Evolutionary conservation across 2,888 invertebrate species (phyloP).

Genomic region (Eumacrocentrus americanus): DNA sequence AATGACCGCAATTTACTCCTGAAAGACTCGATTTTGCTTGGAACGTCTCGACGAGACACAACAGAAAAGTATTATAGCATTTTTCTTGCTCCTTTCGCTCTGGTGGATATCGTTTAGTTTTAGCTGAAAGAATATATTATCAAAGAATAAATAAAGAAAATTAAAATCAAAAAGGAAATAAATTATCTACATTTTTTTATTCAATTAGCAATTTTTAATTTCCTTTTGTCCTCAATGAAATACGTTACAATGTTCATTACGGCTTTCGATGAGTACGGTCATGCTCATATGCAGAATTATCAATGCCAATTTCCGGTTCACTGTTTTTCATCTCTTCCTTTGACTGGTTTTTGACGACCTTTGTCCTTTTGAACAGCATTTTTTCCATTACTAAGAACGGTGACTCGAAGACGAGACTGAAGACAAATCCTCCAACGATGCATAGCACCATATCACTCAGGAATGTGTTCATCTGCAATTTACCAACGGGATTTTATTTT

Average conservation of each 20-base stretch:
- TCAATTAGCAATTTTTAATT: no score
- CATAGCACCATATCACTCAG: not conserved
- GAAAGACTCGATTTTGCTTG: conserved; percentile 10
- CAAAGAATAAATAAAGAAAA: not conserved
- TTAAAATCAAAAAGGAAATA: no score
- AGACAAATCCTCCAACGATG: not conserved
- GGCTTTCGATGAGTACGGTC: no score
- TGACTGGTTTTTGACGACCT: no score
- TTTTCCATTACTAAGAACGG: not conserved
- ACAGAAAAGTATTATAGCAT: not conserved
- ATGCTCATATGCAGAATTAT: no score
- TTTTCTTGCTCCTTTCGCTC: not conserved
- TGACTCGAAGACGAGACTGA: not conserved
- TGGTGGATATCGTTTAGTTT: not conserved
- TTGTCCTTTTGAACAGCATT: no score
- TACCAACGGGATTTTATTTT: not conserved
- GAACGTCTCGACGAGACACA: not conserved
- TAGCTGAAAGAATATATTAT: not conserved
- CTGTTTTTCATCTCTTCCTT: no score
- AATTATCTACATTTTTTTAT: no score
- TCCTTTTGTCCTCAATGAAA: no score
- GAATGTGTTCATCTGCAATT: not conserved
- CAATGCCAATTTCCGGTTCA: no score
- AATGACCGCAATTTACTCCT: conserved; percentile 29
- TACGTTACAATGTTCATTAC: no score